A percentile compares a stretch with the other conserved stretches of the same genome.
These are phyloP conservation scores for Drosophila carrolli DNA, from an alignment of 1,140 invertebrate species.

Conservation along the genomic window DNA sequence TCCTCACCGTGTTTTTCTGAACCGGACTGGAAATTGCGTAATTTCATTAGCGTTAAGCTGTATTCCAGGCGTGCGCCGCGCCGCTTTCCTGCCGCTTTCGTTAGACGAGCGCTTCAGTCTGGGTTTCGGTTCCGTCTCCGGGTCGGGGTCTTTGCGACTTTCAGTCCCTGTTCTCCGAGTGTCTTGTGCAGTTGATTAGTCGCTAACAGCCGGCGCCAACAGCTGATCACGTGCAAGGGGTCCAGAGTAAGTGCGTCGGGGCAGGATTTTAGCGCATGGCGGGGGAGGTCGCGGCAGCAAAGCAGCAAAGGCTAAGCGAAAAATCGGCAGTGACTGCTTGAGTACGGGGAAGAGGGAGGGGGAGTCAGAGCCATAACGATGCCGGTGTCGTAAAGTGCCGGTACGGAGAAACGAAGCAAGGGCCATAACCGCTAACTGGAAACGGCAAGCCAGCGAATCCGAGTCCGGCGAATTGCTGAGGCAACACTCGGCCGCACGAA, in stretches of 20 bases:
- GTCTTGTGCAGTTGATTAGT: slow-evolving; percentile 34
- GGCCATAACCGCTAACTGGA: slow-evolving; percentile 51
- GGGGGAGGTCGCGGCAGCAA: neutral
- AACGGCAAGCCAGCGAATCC: slow-evolving; percentile 32
- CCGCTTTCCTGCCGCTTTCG: slow-evolving; percentile 44
- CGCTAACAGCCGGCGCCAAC: slow-evolving; percentile 20
- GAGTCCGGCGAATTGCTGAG: slow-evolving; percentile 24
- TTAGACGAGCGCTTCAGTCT: slow-evolving; percentile 1
- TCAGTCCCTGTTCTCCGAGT: slow-evolving; percentile 36
- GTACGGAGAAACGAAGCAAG: slow-evolving; percentile 33
- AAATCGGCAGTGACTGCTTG: slow-evolving; percentile 20
- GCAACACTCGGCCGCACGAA: slow-evolving; percentile 30
- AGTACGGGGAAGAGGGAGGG: neutral
- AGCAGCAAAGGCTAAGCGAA: slow-evolving; percentile 3
- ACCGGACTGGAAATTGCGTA: slow-evolving; percentile 62
- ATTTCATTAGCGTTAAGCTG: slow-evolving; percentile 56
- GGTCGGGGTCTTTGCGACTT: neutral
- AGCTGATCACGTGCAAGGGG: slow-evolving; percentile 27
- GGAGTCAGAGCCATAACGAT: neutral
- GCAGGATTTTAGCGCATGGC: neutral
- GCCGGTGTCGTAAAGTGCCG: slow-evolving; percentile 39
- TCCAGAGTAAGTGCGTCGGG: slow-evolving; percentile 2
- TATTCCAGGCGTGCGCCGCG: slow-evolving; percentile 26
- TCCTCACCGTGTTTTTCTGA: slow-evolving; percentile 6
- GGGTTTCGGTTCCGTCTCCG: neutral